phyloP scores from a whole-genome alignment of 2,113 vertebrate species.

The Mobula birostris region DNA sequence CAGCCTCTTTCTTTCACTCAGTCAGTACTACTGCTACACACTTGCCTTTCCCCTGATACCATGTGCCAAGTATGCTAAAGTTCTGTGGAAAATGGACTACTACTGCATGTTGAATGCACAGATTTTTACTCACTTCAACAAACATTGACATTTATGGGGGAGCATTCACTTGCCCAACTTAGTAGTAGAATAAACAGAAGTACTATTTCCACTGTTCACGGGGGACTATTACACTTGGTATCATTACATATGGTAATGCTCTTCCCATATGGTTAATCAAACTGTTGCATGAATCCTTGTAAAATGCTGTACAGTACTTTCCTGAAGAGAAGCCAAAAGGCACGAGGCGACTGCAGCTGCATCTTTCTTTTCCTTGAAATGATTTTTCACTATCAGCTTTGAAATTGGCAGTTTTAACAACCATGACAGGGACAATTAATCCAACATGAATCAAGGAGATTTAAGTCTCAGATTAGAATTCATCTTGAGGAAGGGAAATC shows the following conservation, averaged over 20 bases:
- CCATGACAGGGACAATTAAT: background rate
- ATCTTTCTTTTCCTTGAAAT: background rate
- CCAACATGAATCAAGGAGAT: background rate
- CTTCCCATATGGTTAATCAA: background rate
- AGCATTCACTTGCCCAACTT: background rate
- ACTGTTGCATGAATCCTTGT: background rate
- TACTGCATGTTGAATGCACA: no score
- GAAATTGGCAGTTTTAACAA: background rate
- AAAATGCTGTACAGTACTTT: background rate
- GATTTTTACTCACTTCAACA: background rate
- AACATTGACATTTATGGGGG: background rate
- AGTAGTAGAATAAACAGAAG: background rate
- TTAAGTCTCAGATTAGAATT: background rate
- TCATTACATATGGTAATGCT: no score
- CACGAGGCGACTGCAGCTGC: background rate
- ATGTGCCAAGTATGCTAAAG: background rate
- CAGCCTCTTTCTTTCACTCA: background rate
- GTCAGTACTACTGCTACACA: background rate
- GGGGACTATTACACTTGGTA: no score
- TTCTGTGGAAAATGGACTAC: background rate
- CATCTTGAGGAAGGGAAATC: background rate
- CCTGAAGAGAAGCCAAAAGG: background rate
- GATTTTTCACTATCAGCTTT: background rate
- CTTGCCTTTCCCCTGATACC: background rate
- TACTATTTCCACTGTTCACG: background rate